Evolutionary conservation across 1,140 invertebrate genomes (phyloP), one percentile per base, ranked within the genome.

Genomic region (Pogonognathellus flavescens): DNA sequence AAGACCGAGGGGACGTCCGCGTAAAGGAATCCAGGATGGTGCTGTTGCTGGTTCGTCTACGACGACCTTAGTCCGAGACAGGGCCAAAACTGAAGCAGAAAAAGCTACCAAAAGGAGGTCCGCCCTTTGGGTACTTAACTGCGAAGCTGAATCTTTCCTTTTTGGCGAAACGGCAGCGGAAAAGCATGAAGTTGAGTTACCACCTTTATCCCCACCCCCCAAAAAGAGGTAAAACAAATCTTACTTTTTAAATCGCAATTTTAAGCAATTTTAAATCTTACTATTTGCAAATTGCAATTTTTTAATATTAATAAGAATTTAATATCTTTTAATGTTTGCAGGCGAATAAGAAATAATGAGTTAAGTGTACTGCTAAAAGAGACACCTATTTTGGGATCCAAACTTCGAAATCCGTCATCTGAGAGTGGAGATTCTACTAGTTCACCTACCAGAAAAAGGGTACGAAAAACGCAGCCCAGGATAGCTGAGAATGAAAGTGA

Each of bases 131-230:
- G 88, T 88, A 20, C 84, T 88, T 16, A 88, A 88, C 62, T 88
- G 88, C 76, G 88, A 87, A 80, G 88, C 88, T 6, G 88, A 88
- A 49, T 84, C 83, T 22, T 88, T 88, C 57, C 82, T 88, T 4
- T 88, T 88, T 66, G 88, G 88, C 5, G 88, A 88, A 83, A 88
- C 88, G 9, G 88, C 88, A 0, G 88, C 88, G 57, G 88, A 88
- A 31, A 86, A 88, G 60, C 88, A 87, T 83, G 88, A 88, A 84
- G 82, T 88, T 59, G 88, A 87, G 53, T 66, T 88, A 80, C 88
- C 88, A 20, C 88, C 88, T 3, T 55, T 87, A 14, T 83, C 82
- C 14, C 62, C 84, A 49, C 85, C 88, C 4, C 86, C 86, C 5
- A 88, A 85, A 70, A 88, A 88, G 84, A 57, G 88, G 88, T 87